Percentiles rank a stretch among this genome's conserved stretches.
These are phyloP conservation scores for Hybognathus amarus DNA, from an alignment of 2,797 vertebrate genomes.

Conservation along the genomic window DNA sequence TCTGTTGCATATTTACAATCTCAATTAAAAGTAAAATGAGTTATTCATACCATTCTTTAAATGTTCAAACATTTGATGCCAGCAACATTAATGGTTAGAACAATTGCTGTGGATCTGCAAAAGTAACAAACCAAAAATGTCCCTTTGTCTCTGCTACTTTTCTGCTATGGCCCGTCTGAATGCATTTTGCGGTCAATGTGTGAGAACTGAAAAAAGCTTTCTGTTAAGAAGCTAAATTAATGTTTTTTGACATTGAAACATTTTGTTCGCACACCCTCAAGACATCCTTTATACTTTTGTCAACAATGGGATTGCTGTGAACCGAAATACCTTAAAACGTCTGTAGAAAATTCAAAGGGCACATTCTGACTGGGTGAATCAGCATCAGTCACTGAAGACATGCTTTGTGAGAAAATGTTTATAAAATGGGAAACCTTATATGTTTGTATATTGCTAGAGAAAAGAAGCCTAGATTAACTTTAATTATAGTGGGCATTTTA, in stretches of 20 bases:
- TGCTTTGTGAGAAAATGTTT: constrained; percentile 1
- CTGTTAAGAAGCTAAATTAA: constrained; percentile 26
- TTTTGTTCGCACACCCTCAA: constrained; percentile 19
- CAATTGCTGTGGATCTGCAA: background rate
- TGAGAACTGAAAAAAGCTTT: constrained; percentile 21
- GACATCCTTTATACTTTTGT: background rate
- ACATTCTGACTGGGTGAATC: constrained; percentile 22
- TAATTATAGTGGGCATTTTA: background rate
- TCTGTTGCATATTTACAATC: background rate
- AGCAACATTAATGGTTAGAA: background rate
- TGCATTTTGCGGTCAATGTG: constrained; percentile 20
- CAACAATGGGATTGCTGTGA: background rate
- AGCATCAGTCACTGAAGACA: constrained; percentile 21
- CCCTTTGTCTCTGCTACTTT: background rate
- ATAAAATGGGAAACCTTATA: constrained; percentile 24
- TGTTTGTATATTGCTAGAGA: constrained; percentile 1
- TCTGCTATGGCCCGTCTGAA: background rate
- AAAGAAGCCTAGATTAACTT: background rate
- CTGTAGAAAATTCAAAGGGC: background rate
- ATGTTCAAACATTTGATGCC: background rate
- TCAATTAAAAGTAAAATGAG: background rate
- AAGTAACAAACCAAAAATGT: background rate
- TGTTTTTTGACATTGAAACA: constrained; percentile 3
- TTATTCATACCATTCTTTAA: background rate
- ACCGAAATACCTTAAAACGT: background rate